Percentiles rank a stretch among this genome's conserved stretches.
phyloP scores from a whole-genome alignment of 2,113 vertebrate genomes.

The Platysternon megacephalum region DNA sequence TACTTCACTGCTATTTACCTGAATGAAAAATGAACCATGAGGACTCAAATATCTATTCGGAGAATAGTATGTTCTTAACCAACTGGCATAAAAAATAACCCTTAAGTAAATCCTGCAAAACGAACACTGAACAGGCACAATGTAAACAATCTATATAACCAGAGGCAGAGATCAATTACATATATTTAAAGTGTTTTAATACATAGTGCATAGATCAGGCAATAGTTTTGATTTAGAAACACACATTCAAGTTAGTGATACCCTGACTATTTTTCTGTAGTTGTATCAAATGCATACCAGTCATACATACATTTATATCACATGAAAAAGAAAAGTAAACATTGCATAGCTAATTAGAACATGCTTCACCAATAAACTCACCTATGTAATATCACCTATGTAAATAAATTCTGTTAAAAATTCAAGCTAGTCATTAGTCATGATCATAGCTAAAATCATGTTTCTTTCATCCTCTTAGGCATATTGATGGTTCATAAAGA shows the following conservation, averaged over 20 bases:
- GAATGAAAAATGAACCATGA: neutral
- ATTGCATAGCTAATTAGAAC: neutral
- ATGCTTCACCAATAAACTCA: conserved; percentile 48
- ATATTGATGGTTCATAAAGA: conserved; percentile 9
- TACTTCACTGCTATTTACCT: neutral
- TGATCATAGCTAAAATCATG: conserved; percentile 13
- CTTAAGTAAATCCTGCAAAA: neutral
- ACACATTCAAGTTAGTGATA: neutral
- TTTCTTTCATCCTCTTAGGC: conserved; percentile 6
- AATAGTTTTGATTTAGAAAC: neutral
- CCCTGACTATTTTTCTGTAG: neutral
- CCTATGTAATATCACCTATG: conserved; percentile 10
- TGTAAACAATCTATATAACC: neutral
- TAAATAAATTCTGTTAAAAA: conserved; percentile 31
- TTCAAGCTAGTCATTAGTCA: neutral
- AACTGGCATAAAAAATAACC: neutral
- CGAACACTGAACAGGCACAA: neutral
- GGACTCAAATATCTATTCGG: neutral
- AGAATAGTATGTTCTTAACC: neutral
- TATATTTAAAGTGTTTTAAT: neutral
- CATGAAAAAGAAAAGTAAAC: neutral
- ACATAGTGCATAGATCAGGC: neutral
- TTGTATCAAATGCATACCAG: neutral
- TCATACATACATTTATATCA: neutral
- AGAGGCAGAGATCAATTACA: neutral